These are phyloP conservation scores for Zonitis immaculata DNA, from an alignment of 2,888 invertebrate species.

Conservation along the genomic window DNA sequence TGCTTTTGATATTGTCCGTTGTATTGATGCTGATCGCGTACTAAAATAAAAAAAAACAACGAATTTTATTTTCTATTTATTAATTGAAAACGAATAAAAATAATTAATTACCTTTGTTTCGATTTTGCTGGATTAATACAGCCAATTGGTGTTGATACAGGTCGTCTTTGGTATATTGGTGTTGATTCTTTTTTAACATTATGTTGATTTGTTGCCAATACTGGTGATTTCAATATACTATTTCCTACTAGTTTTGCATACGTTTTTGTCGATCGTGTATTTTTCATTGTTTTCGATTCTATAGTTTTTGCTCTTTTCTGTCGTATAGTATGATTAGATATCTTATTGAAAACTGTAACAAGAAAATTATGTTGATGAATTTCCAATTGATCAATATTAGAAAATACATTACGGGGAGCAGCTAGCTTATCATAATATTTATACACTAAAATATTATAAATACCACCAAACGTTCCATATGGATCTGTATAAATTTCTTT, in stretches of 20 bases:
- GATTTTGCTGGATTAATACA: neutral
- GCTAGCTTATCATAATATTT: constrained; percentile 23
- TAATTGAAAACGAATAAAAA: neutral
- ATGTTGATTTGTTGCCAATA: neutral
- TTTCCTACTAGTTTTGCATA: too few species aligned
- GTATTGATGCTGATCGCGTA: constrained; percentile 9
- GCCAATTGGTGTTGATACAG: neutral
- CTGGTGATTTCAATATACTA: neutral
- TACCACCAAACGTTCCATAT: constrained; percentile 56
- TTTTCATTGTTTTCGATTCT: too few species aligned
- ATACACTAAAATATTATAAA: constrained; percentile 56
- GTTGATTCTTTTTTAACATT: neutral
- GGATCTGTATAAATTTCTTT: constrained; percentile 54
- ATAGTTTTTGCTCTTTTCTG: too few species aligned
- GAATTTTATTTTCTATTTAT: too few species aligned
- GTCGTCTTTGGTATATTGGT: neutral
- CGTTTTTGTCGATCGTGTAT: too few species aligned
- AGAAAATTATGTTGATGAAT: too few species aligned
- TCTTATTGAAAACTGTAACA: too few species aligned
- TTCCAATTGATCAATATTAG: too few species aligned
- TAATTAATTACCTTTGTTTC: neutral
- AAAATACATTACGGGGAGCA: too few species aligned
- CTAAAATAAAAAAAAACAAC: too few species aligned
- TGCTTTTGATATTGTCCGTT: constrained; percentile 2
- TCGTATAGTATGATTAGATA: too few species aligned